Evolutionary conservation across 2,888 invertebrate genomes (phyloP), one percentile per base, ranked within the genome.

Genomic region (Drosophila sordidula): DNA sequence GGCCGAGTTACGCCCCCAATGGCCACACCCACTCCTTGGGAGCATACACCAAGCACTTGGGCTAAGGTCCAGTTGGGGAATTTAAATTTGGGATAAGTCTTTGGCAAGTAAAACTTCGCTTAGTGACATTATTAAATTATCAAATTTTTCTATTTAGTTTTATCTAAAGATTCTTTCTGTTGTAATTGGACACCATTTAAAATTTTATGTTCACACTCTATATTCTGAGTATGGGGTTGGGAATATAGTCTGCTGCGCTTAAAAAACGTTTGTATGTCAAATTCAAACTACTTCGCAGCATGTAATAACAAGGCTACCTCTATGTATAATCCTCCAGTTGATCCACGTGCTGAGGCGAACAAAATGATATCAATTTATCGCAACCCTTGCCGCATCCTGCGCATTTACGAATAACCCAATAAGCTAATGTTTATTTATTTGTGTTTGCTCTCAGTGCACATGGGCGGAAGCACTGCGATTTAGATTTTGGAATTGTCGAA

Each of bases 401-500:
- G 36, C 38, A 25, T 51, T 62, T 29, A 52, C 51, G 52, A 62
- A 59, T 71, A 78, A 75, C 76, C 54, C 75, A 77, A 75, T 75
- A 75, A 75, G 63, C 76, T 55, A 78, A 78, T 78, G 70, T 78
- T 78, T 69, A 42, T 66, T 76, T 70, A 39, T 57, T 26, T 57
- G n/a, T 51, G 58, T 58, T 47, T 55, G 34, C 50, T 14, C 9
- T n/a, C 39, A 29, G 26, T 29, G 18, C 39, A 9, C 29, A 42
- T 29, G 11, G n/a, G 26, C 8, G 16, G 16, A 36, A 29, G 9
- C 29, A 29, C 0, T 29, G 9, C 29, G 29, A 51, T 54, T 65
- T 47, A 36, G 58, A 58, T 65, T 58, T 65, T 64, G 49, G 50
- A 34, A 52, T 59, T 47, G 52, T 54, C 25, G 51, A 41, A 34